Conservation (phyloP, 2,797 vertebrate genomes). For the Lagocephalus sceleratus region DNA sequence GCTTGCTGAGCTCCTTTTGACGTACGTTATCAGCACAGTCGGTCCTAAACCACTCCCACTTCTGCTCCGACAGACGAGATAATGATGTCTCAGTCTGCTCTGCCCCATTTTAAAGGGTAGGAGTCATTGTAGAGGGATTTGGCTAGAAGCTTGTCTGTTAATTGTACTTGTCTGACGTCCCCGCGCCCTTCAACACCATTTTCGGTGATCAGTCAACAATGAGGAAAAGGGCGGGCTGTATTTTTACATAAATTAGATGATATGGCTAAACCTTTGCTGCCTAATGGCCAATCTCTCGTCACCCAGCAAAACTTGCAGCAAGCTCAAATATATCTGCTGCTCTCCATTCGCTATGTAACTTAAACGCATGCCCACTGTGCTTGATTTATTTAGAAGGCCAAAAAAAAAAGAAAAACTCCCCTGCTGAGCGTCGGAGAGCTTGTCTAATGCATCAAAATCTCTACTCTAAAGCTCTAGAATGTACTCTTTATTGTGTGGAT, state of each 20-base stretch:
- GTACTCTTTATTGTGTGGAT: constrained; percentile 32
- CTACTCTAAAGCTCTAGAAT: constrained; percentile 8
- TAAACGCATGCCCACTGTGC: constrained; percentile 2
- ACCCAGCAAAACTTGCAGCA: constrained; percentile 5
- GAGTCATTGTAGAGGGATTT: constrained; percentile 16
- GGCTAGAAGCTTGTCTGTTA: neutral
- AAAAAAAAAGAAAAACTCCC: constrained; percentile 7
- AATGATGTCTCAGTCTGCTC: constrained; percentile 53
- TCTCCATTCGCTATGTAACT: constrained; percentile 8
- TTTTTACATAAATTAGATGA: constrained; percentile 25
- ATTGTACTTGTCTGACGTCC: constrained; percentile 46
- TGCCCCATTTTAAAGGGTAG: constrained; percentile 51
- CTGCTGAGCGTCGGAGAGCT: neutral
- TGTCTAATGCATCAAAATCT: constrained; percentile 7
- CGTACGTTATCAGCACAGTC: neutral
- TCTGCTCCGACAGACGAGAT: constrained; percentile 38
- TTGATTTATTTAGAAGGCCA: constrained; percentile 14
- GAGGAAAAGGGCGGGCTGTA: neutral
- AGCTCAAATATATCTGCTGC: constrained; percentile 6
- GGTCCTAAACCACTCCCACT: constrained; percentile 31
- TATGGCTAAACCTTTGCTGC: constrained; percentile 6
- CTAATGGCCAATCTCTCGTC: constrained; percentile 15
- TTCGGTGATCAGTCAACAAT: constrained; percentile 31
- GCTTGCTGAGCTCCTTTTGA: constrained; percentile 1
- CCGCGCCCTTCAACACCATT: constrained; percentile 43